Base-by-base conservation (phyloP, 1,140 invertebrate species). In the Lasioglossum baleicum region DNA sequence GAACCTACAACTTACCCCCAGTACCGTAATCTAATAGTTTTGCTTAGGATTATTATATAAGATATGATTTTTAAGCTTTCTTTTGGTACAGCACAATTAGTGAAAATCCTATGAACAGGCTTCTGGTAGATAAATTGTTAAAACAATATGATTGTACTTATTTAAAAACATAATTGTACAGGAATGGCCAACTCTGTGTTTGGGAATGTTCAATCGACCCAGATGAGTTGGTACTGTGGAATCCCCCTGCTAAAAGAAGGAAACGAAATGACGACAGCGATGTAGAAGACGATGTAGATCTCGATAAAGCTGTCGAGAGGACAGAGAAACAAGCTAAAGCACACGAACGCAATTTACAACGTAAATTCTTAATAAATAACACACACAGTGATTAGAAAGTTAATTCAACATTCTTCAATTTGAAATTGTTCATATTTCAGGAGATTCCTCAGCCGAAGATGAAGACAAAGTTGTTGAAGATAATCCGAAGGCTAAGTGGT, bases 161-260 rank as follows among this genome's bases (percentile, higher is more conserved):
- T 35, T 35, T 35, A 35, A 56, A 20, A 56, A 6, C 15, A 56
- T 56, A 6, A 31, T 8, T 48, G 74, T 83, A 90, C 89, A 92
- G 93, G 83, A 95, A 96, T 92, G 95, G 96, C 20, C 94, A 95
- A 77, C 83, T 98, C 0, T 97, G 96, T 90, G 92, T 98, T n/a
- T 99, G 98, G 98, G 96, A 98, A 89, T 97, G 97, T 90, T 96
- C 94, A 85, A 92, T 97, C 67, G 95, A 96, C 74, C 93, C 95
- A 6, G 94, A 95, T 58, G 95, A 95, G 80, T 91, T 98, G 48
- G 89, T 95, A 20, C 89, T 90, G 0, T 90, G 87, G 51, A 90
- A 94, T 35, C 93, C 93, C 79, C 92, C 92, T 66, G 90, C 88
- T 0, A 93, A 94, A 74, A 93, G 90, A 75, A 93, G 93, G 83